A percentile compares a stretch with the other conserved stretches of the same genome.
Evolutionary conservation across 2,797 vertebrate species (phyloP).

Genomic region (Lacerta viridis): DNA sequence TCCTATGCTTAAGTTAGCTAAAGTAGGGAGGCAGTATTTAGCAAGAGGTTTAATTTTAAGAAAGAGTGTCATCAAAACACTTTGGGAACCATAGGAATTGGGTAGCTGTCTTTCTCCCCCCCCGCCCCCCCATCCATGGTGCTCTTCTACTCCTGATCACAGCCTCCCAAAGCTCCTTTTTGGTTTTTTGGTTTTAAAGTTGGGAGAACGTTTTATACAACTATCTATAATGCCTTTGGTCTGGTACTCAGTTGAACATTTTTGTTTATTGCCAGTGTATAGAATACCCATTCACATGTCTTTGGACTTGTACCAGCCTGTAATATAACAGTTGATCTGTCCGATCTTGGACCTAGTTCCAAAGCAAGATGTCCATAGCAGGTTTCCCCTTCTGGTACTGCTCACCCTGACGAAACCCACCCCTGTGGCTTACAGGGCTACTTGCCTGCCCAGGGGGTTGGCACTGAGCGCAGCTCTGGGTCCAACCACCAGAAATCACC

Average conservation of each 20-base stretch:
- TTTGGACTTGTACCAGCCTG: background rate
- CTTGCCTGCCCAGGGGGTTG: background rate
- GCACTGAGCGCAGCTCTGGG: background rate
- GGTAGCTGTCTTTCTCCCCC: background rate
- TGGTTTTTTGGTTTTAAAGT: background rate
- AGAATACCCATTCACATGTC: background rate
- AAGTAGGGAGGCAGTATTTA: background rate
- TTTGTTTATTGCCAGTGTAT: background rate
- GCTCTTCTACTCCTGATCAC: background rate
- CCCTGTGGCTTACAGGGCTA: background rate
- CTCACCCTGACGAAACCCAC: no score
- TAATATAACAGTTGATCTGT: background rate
- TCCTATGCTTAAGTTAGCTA: background rate
- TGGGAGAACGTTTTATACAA: background rate
- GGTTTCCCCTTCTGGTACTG: background rate
- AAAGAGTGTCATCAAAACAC: background rate
- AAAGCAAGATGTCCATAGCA: no score
- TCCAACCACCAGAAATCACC: background rate
- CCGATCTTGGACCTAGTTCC: background rate
- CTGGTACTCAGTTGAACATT: background rate
- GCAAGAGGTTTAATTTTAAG: background rate
- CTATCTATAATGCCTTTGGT: background rate
- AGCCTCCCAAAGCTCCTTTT: background rate
- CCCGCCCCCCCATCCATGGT: fast-evolving
- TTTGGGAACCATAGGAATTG: background rate